A percentile compares a stretch with the other conserved stretches of the same genome.
Conservation (phyloP, 2,888 invertebrate species). For the Zhuqinia jingwanae region DNA sequence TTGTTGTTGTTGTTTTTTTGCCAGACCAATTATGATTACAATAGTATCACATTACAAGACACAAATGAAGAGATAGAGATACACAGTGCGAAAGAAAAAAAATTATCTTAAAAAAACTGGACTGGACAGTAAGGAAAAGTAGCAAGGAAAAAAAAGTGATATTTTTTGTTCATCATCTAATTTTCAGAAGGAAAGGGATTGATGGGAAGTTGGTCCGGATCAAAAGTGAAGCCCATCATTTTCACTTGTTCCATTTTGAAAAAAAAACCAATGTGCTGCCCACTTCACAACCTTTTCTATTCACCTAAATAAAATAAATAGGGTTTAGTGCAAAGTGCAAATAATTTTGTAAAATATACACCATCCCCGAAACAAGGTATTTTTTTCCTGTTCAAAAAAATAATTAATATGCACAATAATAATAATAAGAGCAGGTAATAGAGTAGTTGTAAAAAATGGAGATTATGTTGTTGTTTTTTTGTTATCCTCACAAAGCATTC, state of each 20-base stretch:
- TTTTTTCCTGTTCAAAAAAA: not conserved
- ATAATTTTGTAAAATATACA: constrained; percentile 12
- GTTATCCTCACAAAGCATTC: constrained; percentile 7
- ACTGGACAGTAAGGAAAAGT: constrained; percentile 10
- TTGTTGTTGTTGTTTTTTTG: not conserved
- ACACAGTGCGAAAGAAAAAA: not conserved
- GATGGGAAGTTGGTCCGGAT: constrained; percentile 3
- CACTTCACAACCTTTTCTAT: not conserved
- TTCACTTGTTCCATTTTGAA: constrained; percentile 9
- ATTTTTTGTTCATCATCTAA: not conserved
- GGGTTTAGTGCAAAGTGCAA: constrained; percentile 48
- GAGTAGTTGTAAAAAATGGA: not conserved
- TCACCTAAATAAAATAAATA: constrained; percentile 40
- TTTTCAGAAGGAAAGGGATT: not conserved
- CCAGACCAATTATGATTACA: constrained; percentile 15
- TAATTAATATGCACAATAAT: constrained; percentile 29
- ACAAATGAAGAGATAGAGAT: too few species aligned
- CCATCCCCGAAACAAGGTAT: not conserved
- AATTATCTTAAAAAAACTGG: not conserved
- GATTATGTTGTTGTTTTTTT: constrained; percentile 12
- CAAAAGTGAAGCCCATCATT: constrained; percentile 16
- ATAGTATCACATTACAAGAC: not conserved
- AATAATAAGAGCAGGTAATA: not conserved
- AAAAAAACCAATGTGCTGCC: too few species aligned
- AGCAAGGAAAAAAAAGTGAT: not conserved